These are phyloP conservation scores for Lagenorhynchus albirostris DNA, from an alignment of 2,113 vertebrate species.

Conservation along the genomic window DNA sequence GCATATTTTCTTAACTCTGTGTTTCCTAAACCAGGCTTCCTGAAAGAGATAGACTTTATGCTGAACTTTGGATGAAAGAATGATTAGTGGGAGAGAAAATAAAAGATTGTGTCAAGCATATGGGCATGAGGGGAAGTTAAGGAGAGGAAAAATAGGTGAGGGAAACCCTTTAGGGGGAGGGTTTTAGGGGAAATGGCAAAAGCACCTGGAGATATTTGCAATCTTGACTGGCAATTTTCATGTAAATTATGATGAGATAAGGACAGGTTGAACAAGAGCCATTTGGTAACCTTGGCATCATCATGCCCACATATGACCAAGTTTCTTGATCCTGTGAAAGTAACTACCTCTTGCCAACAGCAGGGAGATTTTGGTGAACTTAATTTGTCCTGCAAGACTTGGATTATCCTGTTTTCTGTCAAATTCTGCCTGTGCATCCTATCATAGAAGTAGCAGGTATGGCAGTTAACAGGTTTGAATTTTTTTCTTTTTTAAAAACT, in stretches of 20 bases:
- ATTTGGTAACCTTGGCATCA: neutral
- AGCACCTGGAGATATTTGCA: neutral
- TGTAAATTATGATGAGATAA: neutral
- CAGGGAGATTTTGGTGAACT: neutral
- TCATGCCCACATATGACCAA: neutral
- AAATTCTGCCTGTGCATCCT: neutral
- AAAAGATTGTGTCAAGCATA: neutral
- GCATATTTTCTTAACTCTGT: neutral
- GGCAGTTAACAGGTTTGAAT: neutral
- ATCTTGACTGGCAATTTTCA: neutral
- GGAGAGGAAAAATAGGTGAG: neutral
- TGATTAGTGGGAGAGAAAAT: neutral
- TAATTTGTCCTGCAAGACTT: neutral
- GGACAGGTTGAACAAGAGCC: neutral
- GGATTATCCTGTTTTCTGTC: neutral
- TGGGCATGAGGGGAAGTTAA: neutral
- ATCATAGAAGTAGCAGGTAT: neutral
- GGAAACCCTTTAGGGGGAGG: neutral
- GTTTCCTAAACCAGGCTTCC: neutral
- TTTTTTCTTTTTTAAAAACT: neutral
- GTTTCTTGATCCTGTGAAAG: neutral
- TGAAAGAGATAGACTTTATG: neutral
- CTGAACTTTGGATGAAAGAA: conserved; percentile 36
- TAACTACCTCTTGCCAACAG: neutral
- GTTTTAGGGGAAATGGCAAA: neutral